Base-by-base conservation (phyloP, 2,113 vertebrate species). In the Aegotheles bennettii region DNA sequence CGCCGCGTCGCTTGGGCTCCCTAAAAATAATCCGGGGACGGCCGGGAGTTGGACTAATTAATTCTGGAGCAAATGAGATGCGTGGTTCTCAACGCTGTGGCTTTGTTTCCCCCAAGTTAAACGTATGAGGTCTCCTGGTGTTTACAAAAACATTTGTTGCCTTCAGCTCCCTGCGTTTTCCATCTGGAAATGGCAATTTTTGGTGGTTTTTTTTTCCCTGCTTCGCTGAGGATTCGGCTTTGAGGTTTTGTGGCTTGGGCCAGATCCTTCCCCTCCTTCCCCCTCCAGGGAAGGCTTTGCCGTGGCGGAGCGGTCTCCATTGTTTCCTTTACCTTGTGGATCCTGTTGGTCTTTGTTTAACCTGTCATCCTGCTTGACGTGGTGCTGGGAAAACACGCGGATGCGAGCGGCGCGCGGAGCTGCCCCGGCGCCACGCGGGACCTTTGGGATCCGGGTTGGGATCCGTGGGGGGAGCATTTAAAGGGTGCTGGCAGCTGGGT, bases 311-410 rank as follows among this genome's bases (percentile, higher is more conserved):
- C 25, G 54, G 26, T 65, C 50, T 24, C 82, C 29, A n/a, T 93
- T 93, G 68, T 84, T 48, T 54, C 23, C 89, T 33, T 85, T 16
- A 57, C 74, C 50, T 73, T 35, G 43, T 5, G 48, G 23, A 16
- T 54, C 53, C 74, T 38, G 20, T 38, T 59, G 88, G n/a, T 85
- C 80, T 93, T 91, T 85, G 84, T 91, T 86, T 79, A 51, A 91
- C 80, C 80, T 80, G 61, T 84, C 87, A 33, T 50, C 47, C 47
- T 48, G 21, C 48, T 24, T 24, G 48, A 48, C 23, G n/a, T n/a
- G n/a, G n/a, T n/a, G n/a, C n/a, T n/a, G n/a, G n/a, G n/a, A n/a
- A n/a, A n/a, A n/a, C n/a, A n/a, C n/a, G n/a, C n/a, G n/a, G n/a
- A n/a, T n/a, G n/a, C n/a, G n/a, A n/a, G n/a, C n/a, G n/a, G n/a